phyloP scores from a whole-genome alignment of 2,888 invertebrate genomes.

The Adelognathus sp. region DNA sequence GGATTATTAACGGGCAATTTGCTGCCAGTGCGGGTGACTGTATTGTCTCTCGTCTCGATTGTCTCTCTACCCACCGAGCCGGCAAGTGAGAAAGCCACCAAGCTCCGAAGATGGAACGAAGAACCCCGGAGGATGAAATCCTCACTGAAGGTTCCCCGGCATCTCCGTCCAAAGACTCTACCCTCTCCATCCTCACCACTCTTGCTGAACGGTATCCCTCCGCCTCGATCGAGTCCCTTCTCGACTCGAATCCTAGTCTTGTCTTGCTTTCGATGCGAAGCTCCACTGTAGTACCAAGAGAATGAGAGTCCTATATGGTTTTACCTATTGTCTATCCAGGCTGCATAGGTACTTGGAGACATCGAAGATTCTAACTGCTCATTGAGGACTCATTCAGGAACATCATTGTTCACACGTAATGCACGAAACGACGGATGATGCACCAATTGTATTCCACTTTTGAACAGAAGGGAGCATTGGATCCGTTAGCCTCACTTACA shows the following conservation, averaged over 20 bases:
- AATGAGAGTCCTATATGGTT: not conserved
- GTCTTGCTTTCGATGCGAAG: slow-evolving; percentile 6
- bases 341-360: slow-evolving; percentile 1
- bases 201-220: slow-evolving; percentile 23
- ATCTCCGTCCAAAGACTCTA: slow-evolving; percentile 55
- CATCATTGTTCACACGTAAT: not conserved
- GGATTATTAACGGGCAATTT: slow-evolving; percentile 81
- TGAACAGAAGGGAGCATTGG: not conserved
- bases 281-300: not conserved
- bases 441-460: not conserved
- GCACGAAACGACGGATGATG: not conserved
- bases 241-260: slow-evolving; percentile 52
- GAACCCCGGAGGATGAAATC: slow-evolving; percentile 44
- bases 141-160: slow-evolving; percentile 17
- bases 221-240: slow-evolving; percentile 39
- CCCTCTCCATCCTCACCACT: slow-evolving; percentile 31
- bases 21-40: slow-evolving; percentile 80
- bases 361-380: not conserved
- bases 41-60: slow-evolving; percentile 71
- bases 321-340: slow-evolving; percentile 4
- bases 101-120: slow-evolving; percentile 35
- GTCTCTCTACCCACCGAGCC: slow-evolving; percentile 66
- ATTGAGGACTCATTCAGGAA: not conserved
- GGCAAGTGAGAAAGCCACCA: slow-evolving; percentile 33
- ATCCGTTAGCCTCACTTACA: too few relatives aligned